phyloP scores from a whole-genome alignment of 2,888 invertebrate species.

The Lumbricus terrestris region DNA sequence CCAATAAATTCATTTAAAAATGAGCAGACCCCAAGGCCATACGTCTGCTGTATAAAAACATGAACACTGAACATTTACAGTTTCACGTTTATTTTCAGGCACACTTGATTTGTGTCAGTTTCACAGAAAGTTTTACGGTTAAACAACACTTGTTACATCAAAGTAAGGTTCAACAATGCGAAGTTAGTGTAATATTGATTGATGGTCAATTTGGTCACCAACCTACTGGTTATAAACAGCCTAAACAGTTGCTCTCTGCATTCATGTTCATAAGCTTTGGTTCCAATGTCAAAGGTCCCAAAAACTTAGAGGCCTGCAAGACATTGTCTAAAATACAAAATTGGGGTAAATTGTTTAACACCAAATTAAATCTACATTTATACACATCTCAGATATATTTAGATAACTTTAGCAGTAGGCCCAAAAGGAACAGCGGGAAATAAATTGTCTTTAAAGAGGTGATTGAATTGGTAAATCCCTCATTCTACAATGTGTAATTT shows the following conservation, averaged over 20 bases:
- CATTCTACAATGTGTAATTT: background rate
- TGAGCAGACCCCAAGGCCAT: no score
- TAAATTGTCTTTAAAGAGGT: background rate
- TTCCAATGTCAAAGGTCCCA: background rate
- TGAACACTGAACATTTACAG: no score
- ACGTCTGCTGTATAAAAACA: no score
- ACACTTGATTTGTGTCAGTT: background rate
- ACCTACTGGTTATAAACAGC: background rate
- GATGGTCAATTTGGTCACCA: background rate
- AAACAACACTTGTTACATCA: background rate
- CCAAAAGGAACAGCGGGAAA: background rate
- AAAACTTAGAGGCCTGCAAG: background rate
- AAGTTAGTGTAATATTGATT: background rate
- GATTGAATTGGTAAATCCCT: background rate
- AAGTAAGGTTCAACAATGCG: background rate
- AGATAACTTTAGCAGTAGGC: background rate
- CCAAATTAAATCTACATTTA: background rate
- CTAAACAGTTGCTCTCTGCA: background rate
- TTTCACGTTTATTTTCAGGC: background rate
- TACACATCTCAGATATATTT: background rate
- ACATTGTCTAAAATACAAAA: background rate
- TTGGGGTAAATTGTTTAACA: background rate
- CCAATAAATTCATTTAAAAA: no score
- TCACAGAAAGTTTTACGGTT: background rate
- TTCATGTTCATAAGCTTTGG: background rate